Evolutionary conservation across 2,888 invertebrate species (phyloP), one percentile per base, ranked within the genome.

Genomic region (Dasypolia templi): DNA sequence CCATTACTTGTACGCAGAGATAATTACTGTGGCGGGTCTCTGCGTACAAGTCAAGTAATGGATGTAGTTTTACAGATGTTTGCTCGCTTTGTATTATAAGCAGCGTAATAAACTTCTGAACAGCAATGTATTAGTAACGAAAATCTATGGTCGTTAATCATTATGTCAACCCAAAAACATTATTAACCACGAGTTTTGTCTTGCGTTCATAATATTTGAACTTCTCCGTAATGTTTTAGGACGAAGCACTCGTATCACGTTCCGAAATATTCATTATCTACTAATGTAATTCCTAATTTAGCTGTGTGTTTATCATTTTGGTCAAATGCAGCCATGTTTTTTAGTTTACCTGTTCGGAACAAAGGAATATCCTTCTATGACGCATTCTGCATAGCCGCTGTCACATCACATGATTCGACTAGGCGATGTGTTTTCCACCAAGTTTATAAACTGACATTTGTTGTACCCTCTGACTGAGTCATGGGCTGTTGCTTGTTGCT

Each of bases 371-470:
- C 56, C 46, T 65, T 61, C 2, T 62, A 64, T 79, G 68, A 72
- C 75, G 68, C 58, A 79, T 68, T 82, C 19, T 59, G 39, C 61
- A 29, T 59, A 62, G n/a, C 56, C 39, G 42, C 14, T 55, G 44
- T 58, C 75, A 71, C 55, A 64, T 73, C 73, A 77, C 75, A 66
- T 79, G 75, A 75, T 65, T 68, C 51, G 64, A 17, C 56, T 51
- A 61, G 26, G 55, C 62, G n/a, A 35, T 68, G 67, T 56, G 56
- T 64, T 75, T 44, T 19, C 22, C 35, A 58, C n/a, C 51, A 53
- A 68, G 64, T 69, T 80, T 77, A 61, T 65, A 72, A 77, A 77
- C 53, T 53, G 46, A 53, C 17, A 49, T 81, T 66, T 61, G 55
- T 53, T 55, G 70, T 65, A 62, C 35, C 64, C 56, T 62, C 71